Percentiles rank a stretch among this genome's conserved stretches.
Evolutionary conservation across 2,113 vertebrate genomes (phyloP).

Genomic region (Tonatia bakeri): DNA sequence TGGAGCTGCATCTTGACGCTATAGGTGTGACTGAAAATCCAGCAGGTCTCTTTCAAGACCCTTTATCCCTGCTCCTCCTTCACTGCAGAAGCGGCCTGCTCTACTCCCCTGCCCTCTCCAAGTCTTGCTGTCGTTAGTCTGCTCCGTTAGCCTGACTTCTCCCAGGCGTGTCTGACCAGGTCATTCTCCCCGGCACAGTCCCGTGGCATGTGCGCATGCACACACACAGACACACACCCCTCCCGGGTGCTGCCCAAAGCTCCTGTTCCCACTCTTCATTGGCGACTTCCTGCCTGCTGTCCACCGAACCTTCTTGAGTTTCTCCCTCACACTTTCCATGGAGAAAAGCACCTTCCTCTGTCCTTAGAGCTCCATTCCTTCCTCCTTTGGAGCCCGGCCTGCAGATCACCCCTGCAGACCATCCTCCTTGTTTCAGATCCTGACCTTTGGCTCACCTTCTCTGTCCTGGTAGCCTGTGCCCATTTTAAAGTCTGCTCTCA

Average conservation of each 20-base stretch:
- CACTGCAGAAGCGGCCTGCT: neutral
- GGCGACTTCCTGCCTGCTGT: neutral
- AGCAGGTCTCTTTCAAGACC: neutral
- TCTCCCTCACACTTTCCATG: neutral
- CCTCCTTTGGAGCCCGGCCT: neutral
- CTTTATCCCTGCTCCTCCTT: neutral
- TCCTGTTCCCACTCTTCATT: neutral
- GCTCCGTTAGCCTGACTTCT: neutral
- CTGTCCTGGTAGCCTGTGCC: neutral
- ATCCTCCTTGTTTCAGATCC: neutral
- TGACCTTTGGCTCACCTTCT: neutral
- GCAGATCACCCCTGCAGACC: neutral
- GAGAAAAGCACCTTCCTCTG: neutral
- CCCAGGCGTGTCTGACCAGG: neutral
- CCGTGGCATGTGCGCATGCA: neutral
- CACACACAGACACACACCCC: neutral
- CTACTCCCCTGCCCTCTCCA: neutral
- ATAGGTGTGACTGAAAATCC: conserved; percentile 31
- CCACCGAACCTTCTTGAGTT: neutral
- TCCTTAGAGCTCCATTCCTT: neutral
- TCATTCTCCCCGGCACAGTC: neutral
- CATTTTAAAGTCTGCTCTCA: neutral
- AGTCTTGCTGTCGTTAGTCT: neutral
- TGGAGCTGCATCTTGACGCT: conserved; percentile 25
- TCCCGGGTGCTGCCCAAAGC: too few species aligned